Evolutionary conservation across 1,140 invertebrate species (phyloP), one percentile per base, ranked within the genome.

Genomic region (Ooceraea biroi): DNA sequence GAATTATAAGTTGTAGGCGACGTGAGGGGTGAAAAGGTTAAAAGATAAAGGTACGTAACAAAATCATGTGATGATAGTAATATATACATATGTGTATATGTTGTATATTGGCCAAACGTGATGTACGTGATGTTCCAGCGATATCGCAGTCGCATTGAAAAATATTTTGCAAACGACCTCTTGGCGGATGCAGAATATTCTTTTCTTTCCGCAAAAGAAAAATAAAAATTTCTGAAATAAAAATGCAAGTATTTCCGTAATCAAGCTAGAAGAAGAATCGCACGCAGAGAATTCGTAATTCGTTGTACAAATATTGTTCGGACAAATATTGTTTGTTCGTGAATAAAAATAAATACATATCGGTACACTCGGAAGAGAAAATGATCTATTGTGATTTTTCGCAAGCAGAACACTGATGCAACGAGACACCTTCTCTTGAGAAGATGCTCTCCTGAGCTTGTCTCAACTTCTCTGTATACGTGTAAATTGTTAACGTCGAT

Each of bases 341-440:
- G n/a, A n/a, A n/a, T n/a, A n/a, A n/a, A n/a, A n/a, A n/a, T n/a
- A n/a, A n/a, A n/a, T n/a, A n/a, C n/a, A n/a, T n/a, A n/a, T n/a
- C n/a, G n/a, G n/a, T n/a, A n/a, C n/a, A n/a, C n/a, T n/a, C n/a
- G n/a, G n/a, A n/a, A n/a, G n/a, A n/a, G n/a, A n/a, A n/a, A n/a
- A n/a, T n/a, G n/a, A n/a, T n/a, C n/a, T n/a, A n/a, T n/a, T n/a
- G n/a, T n/a, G n/a, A n/a, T n/a, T n/a, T n/a, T n/a, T n/a, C n/a
- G n/a, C n/a, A n/a, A n/a, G n/a, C n/a, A n/a, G n/a, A n/a, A n/a
- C n/a, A n/a, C n/a, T n/a, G n/a, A n/a, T n/a, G n/a, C n/a, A n/a
- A 48, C n/a, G 22, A 60, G 60, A 60, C 61, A 19, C 46, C 60
- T 76, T 76, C 44, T 7, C n/a, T 19, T 14, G 22, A 61, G 41